Percentiles rank a stretch among this genome's conserved stretches.
Evolutionary conservation across 2,888 invertebrate species (phyloP).

Genomic region (Thecocarcelia acutangulata): DNA sequence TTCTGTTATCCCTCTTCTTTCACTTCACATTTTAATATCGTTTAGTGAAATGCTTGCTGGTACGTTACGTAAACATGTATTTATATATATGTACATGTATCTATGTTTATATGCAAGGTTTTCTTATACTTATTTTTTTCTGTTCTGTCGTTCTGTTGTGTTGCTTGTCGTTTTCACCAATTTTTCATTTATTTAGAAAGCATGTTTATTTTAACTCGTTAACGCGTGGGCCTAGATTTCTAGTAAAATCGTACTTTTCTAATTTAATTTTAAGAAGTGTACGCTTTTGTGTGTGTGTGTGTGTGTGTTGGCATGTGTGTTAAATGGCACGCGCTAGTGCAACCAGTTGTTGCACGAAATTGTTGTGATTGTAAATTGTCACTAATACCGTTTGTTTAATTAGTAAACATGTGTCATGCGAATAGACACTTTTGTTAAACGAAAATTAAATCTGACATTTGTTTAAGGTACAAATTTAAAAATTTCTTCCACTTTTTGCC

Average conservation of each 20-base stretch:
- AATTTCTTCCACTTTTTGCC: slow-evolving; percentile 28
- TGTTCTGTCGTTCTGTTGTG: slow-evolving; percentile 32
- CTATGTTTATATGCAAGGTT: background rate
- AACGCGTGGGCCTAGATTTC: slow-evolving; percentile 56
- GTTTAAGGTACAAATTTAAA: slow-evolving; percentile 49
- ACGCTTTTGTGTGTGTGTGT: background rate
- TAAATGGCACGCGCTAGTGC: slow-evolving; percentile 68
- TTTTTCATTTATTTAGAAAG: slow-evolving; percentile 65
- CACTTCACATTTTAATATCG: slow-evolving; percentile 26
- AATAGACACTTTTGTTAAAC: slow-evolving; percentile 61
- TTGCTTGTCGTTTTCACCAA: slow-evolving; percentile 61
- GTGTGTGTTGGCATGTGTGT: slow-evolving; percentile 16
- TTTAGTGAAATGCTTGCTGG: background rate
- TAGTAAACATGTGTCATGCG: slow-evolving; percentile 70
- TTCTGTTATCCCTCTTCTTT: slow-evolving; percentile 28
- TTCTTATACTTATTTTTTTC: slow-evolving; percentile 1
- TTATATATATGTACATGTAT: background rate
- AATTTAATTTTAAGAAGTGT: slow-evolving; percentile 39
- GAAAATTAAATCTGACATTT: slow-evolving; percentile 68
- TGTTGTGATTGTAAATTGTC: slow-evolving; percentile 71
- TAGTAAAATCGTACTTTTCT: slow-evolving; percentile 28
- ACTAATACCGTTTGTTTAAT: slow-evolving; percentile 72
- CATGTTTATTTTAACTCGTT: slow-evolving; percentile 42
- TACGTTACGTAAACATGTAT: background rate
- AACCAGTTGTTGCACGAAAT: slow-evolving; percentile 52